Conservation (phyloP, 1,140 invertebrate genomes). For the Lepidurus apus region DNA sequence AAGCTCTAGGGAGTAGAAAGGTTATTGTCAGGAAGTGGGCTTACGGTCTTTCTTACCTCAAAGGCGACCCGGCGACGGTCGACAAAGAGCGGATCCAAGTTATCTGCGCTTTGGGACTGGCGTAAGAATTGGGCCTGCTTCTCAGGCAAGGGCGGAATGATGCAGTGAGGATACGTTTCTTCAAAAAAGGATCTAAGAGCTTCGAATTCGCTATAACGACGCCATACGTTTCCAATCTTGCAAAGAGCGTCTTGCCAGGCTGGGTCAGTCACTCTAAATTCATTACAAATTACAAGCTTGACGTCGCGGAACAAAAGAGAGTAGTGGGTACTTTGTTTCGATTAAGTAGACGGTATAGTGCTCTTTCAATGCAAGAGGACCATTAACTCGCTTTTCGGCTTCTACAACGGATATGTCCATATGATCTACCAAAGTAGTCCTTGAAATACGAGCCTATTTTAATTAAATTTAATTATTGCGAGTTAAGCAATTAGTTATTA, state of each 20-base stretch:
- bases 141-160: conserved; percentile 73
- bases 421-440: conserved; percentile 65
- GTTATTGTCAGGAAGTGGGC: neutral
- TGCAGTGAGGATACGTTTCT: conserved; percentile 67
- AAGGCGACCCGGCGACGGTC: conserved; percentile 69
- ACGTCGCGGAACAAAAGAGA: conserved; percentile 28
- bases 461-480: neutral
- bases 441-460: conserved; percentile 45
- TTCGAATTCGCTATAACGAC: conserved; percentile 79
- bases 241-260: conserved; percentile 57
- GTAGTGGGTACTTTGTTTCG: conserved; percentile 63
- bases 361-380: conserved; percentile 70
- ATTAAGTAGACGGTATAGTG: conserved; percentile 78
- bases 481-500: no score
- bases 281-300: neutral
- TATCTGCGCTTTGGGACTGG: conserved; percentile 58
- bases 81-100: conserved; percentile 79
- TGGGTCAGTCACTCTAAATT: conserved; percentile 60
- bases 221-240: conserved; percentile 65
- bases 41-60: conserved; percentile 51
- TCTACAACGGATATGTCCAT: conserved; percentile 75
- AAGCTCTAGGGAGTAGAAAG: conserved; percentile 56
- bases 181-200: conserved; percentile 68
- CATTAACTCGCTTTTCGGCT: conserved; percentile 73
- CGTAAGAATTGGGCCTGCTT: conserved; percentile 74